These are phyloP conservation scores for Crossocerus cetratus DNA, from an alignment of 2,888 invertebrate genomes.

Conservation along the genomic window DNA sequence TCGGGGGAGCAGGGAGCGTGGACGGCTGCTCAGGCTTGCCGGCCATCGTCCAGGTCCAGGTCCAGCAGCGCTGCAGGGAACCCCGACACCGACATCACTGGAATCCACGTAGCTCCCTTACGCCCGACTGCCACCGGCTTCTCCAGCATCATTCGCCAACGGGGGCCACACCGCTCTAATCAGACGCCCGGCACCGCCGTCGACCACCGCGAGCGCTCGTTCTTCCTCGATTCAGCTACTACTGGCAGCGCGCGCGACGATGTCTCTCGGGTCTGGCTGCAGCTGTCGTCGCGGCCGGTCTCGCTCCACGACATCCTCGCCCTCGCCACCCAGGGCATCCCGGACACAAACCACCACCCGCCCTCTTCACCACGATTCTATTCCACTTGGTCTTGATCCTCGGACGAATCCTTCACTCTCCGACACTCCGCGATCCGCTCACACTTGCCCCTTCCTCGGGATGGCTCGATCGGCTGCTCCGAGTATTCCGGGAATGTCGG, in stretches of 20 bases:
- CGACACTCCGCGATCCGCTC: no score
- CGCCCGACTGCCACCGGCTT: conserved; percentile 68
- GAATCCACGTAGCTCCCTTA: conserved; percentile 78
- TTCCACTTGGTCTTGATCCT: background rate
- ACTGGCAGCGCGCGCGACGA: conserved; percentile 32
- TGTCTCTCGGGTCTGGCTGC: conserved; percentile 29
- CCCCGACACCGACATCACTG: conserved; percentile 84
- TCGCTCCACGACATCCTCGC: conserved; percentile 55
- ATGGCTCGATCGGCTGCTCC: conserved; percentile 1
- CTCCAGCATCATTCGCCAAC: conserved; percentile 75
- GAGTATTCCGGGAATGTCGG: conserved; percentile 30
- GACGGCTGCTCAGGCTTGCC: conserved; percentile 86
- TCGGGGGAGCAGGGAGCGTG: conserved; percentile 76
- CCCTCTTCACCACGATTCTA: background rate
- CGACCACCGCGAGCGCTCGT: conserved; percentile 39
- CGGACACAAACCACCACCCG: conserved; percentile 24
- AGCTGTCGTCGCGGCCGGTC: conserved; percentile 38
- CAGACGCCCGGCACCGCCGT: conserved; percentile 41
- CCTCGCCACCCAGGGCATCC: conserved; percentile 43
- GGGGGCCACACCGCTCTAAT: conserved; percentile 39
- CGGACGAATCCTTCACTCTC: no score
- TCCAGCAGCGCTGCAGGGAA: conserved; percentile 74
- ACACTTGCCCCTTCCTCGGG: no score
- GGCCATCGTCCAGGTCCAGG: conserved; percentile 82
- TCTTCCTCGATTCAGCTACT: conserved; percentile 19